Evolutionary conservation across 2,113 vertebrate genomes (phyloP).

Genomic region (rat (Rattus norvegicus)): DNA sequence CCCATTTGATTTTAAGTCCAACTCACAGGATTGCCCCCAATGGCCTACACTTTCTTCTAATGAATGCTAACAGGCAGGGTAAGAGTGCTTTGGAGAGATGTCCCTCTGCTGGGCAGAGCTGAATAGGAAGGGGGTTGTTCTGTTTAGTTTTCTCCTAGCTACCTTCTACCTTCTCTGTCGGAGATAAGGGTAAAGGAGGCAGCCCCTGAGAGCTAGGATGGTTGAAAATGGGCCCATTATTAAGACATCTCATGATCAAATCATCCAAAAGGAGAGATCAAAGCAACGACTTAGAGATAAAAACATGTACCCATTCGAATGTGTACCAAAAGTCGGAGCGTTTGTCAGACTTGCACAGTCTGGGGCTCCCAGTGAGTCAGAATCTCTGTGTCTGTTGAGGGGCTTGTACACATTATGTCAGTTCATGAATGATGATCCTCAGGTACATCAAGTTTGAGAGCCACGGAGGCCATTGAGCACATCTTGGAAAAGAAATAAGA

Average conservation of each 20-base stretch:
- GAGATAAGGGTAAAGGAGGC: neutral
- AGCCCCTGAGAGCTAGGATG: neutral
- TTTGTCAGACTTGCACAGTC: neutral
- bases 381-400: neutral
- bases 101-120: neutral
- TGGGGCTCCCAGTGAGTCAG: neutral
- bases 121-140: neutral
- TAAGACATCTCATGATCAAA: neutral
- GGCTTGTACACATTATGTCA: neutral
- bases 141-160: neutral
- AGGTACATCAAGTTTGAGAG: neutral
- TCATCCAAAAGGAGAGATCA: neutral
- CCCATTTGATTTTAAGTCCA: neutral
- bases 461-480: rapidly evolving
- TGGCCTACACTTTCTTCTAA: neutral
- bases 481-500: neutral
- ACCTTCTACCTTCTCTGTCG: neutral
- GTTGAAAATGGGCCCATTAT: neutral
- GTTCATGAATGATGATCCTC: neutral
- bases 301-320: neutral
- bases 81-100: neutral
- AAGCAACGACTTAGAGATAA: neutral
- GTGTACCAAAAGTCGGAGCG: neutral
- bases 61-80: neutral
- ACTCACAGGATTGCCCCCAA: slow-evolving; percentile 5